phyloP scores from a whole-genome alignment of 37 sponge, comb jelly and placozoan species.

The Chondrilla cf. caribensis region DNA sequence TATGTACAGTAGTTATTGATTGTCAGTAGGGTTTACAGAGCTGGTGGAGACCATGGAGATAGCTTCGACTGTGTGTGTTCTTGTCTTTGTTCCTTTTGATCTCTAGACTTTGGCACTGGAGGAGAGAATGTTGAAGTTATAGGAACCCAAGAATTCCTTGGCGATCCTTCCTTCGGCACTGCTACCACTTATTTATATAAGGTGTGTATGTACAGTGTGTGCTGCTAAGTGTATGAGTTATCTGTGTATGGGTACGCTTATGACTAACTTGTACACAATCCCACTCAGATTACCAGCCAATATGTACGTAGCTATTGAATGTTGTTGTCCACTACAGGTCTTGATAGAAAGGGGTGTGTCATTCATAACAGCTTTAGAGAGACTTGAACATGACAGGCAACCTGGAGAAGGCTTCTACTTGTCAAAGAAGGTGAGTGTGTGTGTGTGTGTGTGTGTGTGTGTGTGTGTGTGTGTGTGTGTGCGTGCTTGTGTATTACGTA shows the following conservation, averaged over 20 bases:
- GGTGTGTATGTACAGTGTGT: slow-evolving; percentile 33
- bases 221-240: neutral
- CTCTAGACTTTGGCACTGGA: slow-evolving; percentile 60
- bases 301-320: too few relatives aligned
- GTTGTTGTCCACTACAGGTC: too few relatives aligned
- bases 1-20: too few relatives aligned
- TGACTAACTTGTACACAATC: too few relatives aligned
- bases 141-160: slow-evolving; percentile 58
- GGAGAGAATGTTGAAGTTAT: slow-evolving; percentile 70
- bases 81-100: neutral
- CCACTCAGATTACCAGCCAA: too few relatives aligned
- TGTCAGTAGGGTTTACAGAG: too few relatives aligned
- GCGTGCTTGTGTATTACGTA: neutral
- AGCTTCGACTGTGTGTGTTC: too few relatives aligned
- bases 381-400: slow-evolving; percentile 39
- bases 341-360: slow-evolving; percentile 76
- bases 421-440: neutral
- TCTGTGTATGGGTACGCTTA: too few relatives aligned
- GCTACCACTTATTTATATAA: slow-evolving; percentile 75
- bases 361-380: slow-evolving; percentile 51
- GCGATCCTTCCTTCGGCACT: slow-evolving; percentile 64
- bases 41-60: too few relatives aligned
- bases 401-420: slow-evolving; percentile 72
- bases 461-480: slow-evolving; percentile 29
- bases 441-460: slow-evolving; percentile 28